Percentiles rank a stretch among this genome's conserved stretches.
These are phyloP conservation scores for Eledone cirrhosa DNA, from an alignment of 2,888 invertebrate genomes.

Conservation along the genomic window DNA sequence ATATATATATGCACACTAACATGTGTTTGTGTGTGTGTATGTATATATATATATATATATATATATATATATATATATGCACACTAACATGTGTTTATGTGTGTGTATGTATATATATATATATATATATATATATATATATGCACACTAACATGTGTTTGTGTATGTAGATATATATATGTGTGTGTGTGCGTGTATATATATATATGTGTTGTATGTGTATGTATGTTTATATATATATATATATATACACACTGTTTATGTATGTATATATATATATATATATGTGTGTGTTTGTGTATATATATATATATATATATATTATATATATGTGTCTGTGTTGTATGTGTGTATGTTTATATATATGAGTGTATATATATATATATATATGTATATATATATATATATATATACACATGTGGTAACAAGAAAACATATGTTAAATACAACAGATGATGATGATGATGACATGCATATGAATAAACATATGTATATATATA, in stretches of 20 bases:
- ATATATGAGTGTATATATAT: too few species aligned
- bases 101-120: neutral
- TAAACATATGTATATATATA: too few species aligned
- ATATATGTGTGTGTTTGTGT: neutral
- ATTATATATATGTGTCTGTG: neutral
- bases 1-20: neutral
- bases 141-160: neutral
- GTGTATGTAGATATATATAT: neutral
- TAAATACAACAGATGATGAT: too few species aligned
- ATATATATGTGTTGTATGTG: neutral
- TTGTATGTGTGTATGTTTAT: too few species aligned
- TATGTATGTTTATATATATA: neutral
- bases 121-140: neutral
- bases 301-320: neutral
- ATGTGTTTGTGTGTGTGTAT: neutral
- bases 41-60: slow-evolving; percentile 6
- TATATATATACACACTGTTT: neutral
- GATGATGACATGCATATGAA: too few species aligned
- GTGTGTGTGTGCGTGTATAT: neutral
- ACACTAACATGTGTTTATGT: neutral
- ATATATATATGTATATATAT: too few species aligned
- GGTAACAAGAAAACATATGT: too few species aligned
- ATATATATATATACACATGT: too few species aligned
- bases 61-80: neutral
- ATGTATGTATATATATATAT: neutral